Conservation (phyloP, 2,113 vertebrate species). For the Ibidorhyncha struthersii region DNA sequence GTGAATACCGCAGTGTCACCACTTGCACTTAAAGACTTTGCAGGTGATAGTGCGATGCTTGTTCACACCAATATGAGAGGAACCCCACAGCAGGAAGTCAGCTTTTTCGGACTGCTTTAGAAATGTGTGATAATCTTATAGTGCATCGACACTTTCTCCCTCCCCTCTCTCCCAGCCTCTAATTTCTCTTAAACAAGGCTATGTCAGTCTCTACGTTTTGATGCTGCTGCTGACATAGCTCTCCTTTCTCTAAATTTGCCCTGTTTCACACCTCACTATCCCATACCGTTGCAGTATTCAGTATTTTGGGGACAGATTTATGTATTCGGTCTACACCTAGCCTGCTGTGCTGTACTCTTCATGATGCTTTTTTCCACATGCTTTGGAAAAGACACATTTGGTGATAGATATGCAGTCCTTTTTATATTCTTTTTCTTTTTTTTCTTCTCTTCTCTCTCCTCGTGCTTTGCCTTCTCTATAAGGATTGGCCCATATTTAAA, state of each 20-base stretch:
- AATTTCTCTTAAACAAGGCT: slow-evolving; percentile 51
- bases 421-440: neutral
- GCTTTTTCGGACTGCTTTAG: slow-evolving; percentile 49
- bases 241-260: slow-evolving; percentile 36
- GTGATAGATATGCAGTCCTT: neutral
- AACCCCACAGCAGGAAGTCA: slow-evolving; percentile 57
- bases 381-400: slow-evolving; percentile 28
- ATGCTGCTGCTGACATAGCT: neutral
- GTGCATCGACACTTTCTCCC: slow-evolving; percentile 57
- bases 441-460: neutral
- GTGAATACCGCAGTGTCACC: slow-evolving; percentile 60
- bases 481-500: neutral
- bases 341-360: neutral
- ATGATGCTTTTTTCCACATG: neutral
- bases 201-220: neutral
- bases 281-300: neutral
- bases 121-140: slow-evolving; percentile 63
- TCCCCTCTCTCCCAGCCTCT: slow-evolving; percentile 37
- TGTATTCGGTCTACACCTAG: neutral
- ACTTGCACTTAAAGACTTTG: slow-evolving; percentile 55
- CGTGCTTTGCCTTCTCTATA: neutral
- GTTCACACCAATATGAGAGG: slow-evolving; percentile 61
- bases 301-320: slow-evolving; percentile 10
- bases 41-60: slow-evolving; percentile 49
- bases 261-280: slow-evolving; percentile 31